These are phyloP conservation scores for Drosophila ananassae DNA, from an alignment of 1,140 invertebrate species.

Conservation along the genomic window DNA sequence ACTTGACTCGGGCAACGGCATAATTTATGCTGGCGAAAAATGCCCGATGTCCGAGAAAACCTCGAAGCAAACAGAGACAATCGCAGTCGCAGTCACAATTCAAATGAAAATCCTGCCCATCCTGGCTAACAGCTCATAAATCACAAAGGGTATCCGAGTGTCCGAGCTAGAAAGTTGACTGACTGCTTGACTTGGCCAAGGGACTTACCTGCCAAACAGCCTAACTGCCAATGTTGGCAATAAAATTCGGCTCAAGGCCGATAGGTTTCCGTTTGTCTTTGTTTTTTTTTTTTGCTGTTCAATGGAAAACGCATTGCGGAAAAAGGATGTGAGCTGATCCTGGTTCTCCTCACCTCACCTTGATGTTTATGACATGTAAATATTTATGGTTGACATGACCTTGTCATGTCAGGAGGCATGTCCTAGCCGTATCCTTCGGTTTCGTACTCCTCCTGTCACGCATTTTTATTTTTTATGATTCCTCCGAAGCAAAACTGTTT, in stretches of 20 bases:
- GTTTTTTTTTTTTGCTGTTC: constrained; percentile 57
- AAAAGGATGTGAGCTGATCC: constrained; percentile 64
- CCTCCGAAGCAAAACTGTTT: constrained; percentile 54
- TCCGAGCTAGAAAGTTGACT: constrained; percentile 62
- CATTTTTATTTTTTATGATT: constrained; percentile 77
- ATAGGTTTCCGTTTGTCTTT: constrained; percentile 39
- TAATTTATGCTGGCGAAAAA: constrained; percentile 71
- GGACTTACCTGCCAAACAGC: constrained; percentile 30
- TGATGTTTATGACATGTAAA: constrained; percentile 80
- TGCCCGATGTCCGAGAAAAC: constrained; percentile 43
- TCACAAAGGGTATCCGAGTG: constrained; percentile 47
- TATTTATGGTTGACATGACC: constrained; percentile 80
- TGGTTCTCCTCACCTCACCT: constrained; percentile 62
- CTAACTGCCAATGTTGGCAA: constrained; percentile 25
- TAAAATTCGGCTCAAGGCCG: constrained; percentile 65
- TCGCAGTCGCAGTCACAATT: constrained; percentile 53
- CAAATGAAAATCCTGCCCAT: constrained; percentile 67
- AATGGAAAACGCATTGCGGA: constrained; percentile 76
- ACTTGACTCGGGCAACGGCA: constrained; percentile 72
- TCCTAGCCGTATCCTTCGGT: constrained; percentile 8
- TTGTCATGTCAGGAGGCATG: constrained; percentile 55
- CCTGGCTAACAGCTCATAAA: constrained; percentile 69
- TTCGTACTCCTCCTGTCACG: constrained; percentile 23
- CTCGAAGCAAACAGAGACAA: constrained; percentile 51
- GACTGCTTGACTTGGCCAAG: constrained; percentile 68